phyloP scores from a whole-genome alignment of 2,797 vertebrate genomes.

The Notolepis coatsorum region DNA sequence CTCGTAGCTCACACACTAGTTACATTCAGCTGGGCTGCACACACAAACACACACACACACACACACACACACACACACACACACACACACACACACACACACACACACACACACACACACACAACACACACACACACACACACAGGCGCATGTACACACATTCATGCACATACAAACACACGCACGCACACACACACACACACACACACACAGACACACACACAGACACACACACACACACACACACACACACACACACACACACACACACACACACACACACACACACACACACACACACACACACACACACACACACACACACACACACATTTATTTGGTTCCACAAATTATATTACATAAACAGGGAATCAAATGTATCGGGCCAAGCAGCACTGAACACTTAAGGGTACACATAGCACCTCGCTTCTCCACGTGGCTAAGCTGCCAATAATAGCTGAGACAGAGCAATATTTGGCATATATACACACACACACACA shows the following conservation, averaged over 20 bases:
- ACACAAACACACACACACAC: neutral
- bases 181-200: neutral
- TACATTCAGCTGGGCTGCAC: neutral
- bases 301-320: neutral
- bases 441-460: too few relatives aligned
- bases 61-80: neutral
- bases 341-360: neutral
- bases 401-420: too few relatives aligned
- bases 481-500: neutral
- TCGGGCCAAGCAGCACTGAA: neutral
- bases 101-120: neutral
- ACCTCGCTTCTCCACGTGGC: too few relatives aligned
- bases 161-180: neutral
- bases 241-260: neutral
- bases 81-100: neutral
- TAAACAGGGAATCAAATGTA: constrained; percentile 2
- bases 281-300: neutral
- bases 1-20: neutral
- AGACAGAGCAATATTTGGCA: too few relatives aligned
- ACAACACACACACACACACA: too few relatives aligned
- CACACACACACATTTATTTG: too few relatives aligned
- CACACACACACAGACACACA: neutral
- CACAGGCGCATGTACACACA: too few relatives aligned
- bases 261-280: neutral
- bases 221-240: neutral